Evolutionary conservation across 2,888 invertebrate genomes (phyloP), one percentile per base, ranked within the genome.

Genomic region (Drosophila eohydei): DNA sequence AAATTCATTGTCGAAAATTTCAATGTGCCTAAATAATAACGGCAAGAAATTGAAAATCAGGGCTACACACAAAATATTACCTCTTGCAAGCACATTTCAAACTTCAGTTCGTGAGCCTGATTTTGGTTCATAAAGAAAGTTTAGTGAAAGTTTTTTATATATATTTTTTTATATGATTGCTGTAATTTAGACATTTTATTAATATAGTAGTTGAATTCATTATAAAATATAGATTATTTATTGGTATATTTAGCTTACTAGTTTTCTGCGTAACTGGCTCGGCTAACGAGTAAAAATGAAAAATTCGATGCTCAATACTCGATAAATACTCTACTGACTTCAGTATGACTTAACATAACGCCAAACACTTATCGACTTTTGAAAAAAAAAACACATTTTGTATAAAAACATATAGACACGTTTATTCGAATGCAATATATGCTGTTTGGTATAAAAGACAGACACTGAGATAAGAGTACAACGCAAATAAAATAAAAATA

Each of bases 401-500:
- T 80, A 81, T 62, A 77, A 81, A 80, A 82, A 82, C 71, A 78
- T 80, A 74, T 78, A 78, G 83, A 78, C 73, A 78, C 73, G 56
- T 77, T 84, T 84, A 88, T 84, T 84, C 83, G 85, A 85, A 81
- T 80, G 71, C 70, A 80, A 68, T 71, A 71, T 73, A 84, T 78
- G 58, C 41, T 65, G 78, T 62, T 80, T 71, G 69, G 71, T 84
- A 87, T 68, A 84, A 82, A 84, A 78, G 78, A 82, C 71, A 69
- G 63, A 75, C 64, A 76, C 65, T 75, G 82, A 78, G 80, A 74
- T 66, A 71, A 70, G 65, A 69, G 51, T 44, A 26, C 9, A 40
- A 40, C 40, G 30, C 28, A 21, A 75, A 52, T 60, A 30, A 57
- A 65, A 43, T 55, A 69, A 52, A 61, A 50, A 54, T 36, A 44